Base-by-base conservation (phyloP, 1,140 invertebrate genomes). In the Caenorhabditis latens region DNA sequence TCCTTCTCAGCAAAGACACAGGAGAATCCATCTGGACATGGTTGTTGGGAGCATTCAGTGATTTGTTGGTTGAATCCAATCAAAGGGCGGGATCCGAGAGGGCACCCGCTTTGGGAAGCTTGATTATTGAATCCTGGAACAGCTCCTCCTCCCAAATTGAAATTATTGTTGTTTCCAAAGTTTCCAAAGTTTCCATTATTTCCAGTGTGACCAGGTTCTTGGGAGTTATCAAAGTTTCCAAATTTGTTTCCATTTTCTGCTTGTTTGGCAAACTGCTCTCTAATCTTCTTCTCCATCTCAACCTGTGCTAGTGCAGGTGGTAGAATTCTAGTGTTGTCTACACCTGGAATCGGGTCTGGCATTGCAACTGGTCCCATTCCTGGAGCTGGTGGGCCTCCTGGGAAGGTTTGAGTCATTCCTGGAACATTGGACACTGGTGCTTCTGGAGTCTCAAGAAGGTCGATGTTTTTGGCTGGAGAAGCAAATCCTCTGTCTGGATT, bases 1-100 rank as follows among this genome's bases (percentile, higher is more conserved):
- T 88, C 87, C 82, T 88, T 58, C 19, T 84, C 83, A 48, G 87
- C 55, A 24, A 85, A 88, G 3, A 88, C 87, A 82, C 87, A 88
- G 8, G 87, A 65, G 75, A 88, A 88, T 79, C 87, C 87, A 55
- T 88, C 87, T 46, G 87, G 87, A 42, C 87, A 88, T 32, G 87
- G 87, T 43, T 75, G 46, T 48, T 84, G 61, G n/a, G 83, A 58
- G 67, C 87, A 88, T 79, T 88, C 87, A 16, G 75, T 84, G 19
- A 88, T 75, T 40, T 55, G 50, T 53, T 67, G 55, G 55, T 84
- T 65, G 40, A 61, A 61, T 57, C 84, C 65, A 6, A 88, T 84
- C 19, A 88, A 42, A 21, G 87, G 87, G 24, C 87, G 83, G 9
- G 87, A 84, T 42, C 87, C 87, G 8, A 82, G 63, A 19, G 87